phyloP scores from a whole-genome alignment of 2,797 vertebrate genomes.

The Hirundo rustica region DNA sequence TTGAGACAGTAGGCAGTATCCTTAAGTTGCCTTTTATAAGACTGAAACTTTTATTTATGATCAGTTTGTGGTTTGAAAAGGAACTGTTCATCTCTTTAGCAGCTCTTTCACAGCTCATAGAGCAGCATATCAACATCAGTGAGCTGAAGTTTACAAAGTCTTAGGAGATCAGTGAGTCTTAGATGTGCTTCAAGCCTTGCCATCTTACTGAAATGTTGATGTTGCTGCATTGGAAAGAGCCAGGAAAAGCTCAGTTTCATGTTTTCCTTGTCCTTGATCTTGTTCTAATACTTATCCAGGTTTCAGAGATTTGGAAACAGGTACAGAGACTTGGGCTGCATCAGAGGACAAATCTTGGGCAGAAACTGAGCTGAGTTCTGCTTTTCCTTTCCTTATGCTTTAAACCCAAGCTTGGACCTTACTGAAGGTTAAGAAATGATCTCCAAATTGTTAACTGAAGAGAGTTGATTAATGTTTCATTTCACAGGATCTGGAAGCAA shows the following conservation, averaged over 20 bases:
- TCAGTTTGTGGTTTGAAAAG: background rate
- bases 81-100: background rate
- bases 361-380: background rate
- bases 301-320: conserved; percentile 2
- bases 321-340: background rate
- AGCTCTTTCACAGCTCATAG: conserved; percentile 27
- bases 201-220: background rate
- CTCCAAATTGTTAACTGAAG: background rate
- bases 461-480: background rate
- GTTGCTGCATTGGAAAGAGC: background rate
- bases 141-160: background rate
- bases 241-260: background rate
- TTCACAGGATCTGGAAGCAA: background rate
- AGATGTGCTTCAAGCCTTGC: background rate
- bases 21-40: background rate
- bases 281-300: background rate
- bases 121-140: background rate
- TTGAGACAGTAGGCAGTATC: background rate
- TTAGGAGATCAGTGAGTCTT: background rate
- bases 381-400: background rate
- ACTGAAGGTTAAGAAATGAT: background rate
- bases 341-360: background rate
- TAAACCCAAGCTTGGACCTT: background rate
- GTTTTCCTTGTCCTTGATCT: background rate
- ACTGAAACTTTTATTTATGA: conserved; percentile 4